These are phyloP conservation scores for Sminthopsis crassicaudata DNA, from an alignment of 2,113 vertebrate species.

Conservation along the genomic window DNA sequence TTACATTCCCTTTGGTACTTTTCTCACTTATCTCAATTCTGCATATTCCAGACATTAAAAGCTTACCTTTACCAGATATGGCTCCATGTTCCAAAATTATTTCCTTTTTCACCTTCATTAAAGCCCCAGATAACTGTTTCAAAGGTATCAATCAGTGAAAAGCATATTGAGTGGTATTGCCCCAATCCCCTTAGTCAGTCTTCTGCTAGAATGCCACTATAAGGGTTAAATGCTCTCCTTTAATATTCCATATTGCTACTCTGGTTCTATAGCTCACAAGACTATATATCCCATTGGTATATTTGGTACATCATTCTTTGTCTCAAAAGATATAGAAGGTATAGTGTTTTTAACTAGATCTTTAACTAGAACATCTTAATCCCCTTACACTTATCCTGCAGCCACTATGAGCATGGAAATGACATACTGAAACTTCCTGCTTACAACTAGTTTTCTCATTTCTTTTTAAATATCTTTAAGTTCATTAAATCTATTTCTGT, in stretches of 20 bases:
- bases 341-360: too few relatives aligned
- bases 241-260: background rate
- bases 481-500: background rate
- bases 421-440: background rate
- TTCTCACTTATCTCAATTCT: background rate
- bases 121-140: background rate
- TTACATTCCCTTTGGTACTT: too few relatives aligned
- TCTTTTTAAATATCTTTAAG: background rate
- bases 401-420: background rate
- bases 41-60: background rate
- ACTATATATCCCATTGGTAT: background rate
- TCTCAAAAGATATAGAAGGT: background rate
- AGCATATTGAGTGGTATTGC: background rate
- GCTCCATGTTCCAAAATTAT: background rate
- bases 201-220: background rate
- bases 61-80: background rate
- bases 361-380: background rate
- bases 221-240: background rate
- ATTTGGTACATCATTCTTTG: too few relatives aligned
- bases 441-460: background rate
- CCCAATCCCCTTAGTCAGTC: background rate
- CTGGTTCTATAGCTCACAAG: background rate
- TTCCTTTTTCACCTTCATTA: background rate
- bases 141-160: background rate
- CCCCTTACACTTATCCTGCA: background rate